Conservation (phyloP, 2,888 invertebrate genomes). For the Camptogramma bilineatum region DNA sequence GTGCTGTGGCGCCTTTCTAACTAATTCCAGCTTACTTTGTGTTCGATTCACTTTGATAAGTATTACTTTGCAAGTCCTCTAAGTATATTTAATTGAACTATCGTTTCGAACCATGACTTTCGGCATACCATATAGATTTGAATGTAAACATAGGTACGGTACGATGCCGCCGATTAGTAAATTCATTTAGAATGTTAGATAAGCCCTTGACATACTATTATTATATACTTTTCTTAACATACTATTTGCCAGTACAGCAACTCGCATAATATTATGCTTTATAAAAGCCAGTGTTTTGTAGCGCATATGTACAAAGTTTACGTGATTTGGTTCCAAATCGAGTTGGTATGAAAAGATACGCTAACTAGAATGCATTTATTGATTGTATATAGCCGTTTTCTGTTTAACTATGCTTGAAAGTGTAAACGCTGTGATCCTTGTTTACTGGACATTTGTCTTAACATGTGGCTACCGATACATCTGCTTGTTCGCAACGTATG, state of each 20-base stretch:
- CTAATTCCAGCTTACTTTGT: slow-evolving; percentile 30
- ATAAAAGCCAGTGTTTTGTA: slow-evolving; percentile 29
- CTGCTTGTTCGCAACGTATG: slow-evolving; percentile 60
- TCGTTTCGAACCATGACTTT: no score
- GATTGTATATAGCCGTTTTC: slow-evolving; percentile 10
- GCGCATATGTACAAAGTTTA: slow-evolving; percentile 27
- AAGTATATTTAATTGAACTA: no score
- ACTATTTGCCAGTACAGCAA: slow-evolving; percentile 5
- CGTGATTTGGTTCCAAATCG: slow-evolving; percentile 33
- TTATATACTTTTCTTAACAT: neutral
- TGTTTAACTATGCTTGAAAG: slow-evolving; percentile 3
- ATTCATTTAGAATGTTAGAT: no score
- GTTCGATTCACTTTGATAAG: slow-evolving; percentile 9
- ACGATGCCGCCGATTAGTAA: no score
- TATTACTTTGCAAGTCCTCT: slow-evolving; percentile 11
- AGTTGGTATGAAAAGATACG: slow-evolving; percentile 10
- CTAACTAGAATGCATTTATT: slow-evolving; percentile 4
- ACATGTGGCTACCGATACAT: slow-evolving; percentile 68
- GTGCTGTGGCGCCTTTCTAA: slow-evolving; percentile 44
- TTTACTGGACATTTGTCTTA: slow-evolving; percentile 49
- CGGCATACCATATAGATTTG: neutral
- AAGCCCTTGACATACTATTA: no score
- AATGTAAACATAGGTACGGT: no score
- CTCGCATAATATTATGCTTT: slow-evolving; percentile 11
- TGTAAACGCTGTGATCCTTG: slow-evolving; percentile 37